These are phyloP conservation scores for Polydrusus tereticollis DNA, from an alignment of 2,888 invertebrate species.

Conservation along the genomic window DNA sequence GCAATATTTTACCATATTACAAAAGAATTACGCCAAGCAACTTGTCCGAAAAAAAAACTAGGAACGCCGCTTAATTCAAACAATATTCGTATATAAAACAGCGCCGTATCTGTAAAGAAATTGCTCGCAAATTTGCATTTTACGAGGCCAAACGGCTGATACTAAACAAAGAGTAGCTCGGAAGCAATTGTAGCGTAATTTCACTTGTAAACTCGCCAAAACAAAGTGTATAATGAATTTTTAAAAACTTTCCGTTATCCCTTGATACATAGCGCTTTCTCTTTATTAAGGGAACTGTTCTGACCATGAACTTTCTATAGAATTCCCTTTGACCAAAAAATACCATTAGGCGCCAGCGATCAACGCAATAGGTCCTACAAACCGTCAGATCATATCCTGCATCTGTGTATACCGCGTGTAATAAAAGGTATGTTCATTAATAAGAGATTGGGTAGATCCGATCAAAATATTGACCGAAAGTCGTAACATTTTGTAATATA, in stretches of 20 bases:
- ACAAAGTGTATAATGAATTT: slow-evolving; percentile 22
- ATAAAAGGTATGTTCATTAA: no score
- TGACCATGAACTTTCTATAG: neutral
- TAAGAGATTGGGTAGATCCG: no score
- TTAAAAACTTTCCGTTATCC: neutral
- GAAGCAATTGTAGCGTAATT: slow-evolving; percentile 16
- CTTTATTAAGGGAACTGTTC: neutral
- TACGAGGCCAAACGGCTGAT: slow-evolving; percentile 6
- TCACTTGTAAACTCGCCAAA: slow-evolving; percentile 20
- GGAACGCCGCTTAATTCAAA: neutral
- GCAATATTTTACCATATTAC: no score
- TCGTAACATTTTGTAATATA: no score
- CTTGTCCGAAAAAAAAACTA: no score
- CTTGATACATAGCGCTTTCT: neutral
- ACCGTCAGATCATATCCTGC: no score
- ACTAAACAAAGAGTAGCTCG: slow-evolving; percentile 19
- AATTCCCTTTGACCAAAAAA: neutral
- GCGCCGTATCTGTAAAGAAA: slow-evolving; percentile 1
- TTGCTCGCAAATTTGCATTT: slow-evolving; percentile 8
- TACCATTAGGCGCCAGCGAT: no score
- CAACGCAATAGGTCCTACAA: no score
- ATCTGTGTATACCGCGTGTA: no score
- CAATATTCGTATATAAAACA: neutral
- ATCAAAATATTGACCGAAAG: no score
- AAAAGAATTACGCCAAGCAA: no score